Evolutionary conservation across 2,797 vertebrate species (phyloP), one percentile per base, ranked within the genome.

Genomic region (Nothura maculosa): DNA sequence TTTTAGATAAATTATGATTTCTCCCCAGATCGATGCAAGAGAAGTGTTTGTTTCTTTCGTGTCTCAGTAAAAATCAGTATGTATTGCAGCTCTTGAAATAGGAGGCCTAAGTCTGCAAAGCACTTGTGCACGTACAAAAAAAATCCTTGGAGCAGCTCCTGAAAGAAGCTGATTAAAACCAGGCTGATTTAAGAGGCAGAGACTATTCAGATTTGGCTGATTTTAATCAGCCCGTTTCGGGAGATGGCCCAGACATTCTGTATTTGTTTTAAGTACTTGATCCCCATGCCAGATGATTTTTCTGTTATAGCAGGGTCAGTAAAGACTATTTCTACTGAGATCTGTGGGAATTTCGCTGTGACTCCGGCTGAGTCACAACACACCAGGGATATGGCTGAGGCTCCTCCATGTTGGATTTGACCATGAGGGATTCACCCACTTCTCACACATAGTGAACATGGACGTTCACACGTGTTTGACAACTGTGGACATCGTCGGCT

Each of bases 151-250:
- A 85, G 38, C n/a, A 48, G 2, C 18, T 79, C 92, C 82, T 0
- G 1, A 55, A 89, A 69, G 76, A 60, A 73, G 25, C 17, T 70
- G 90, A 91, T 91, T 86, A 93, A 88, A 90, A 81, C 90, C 78
- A 81, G 69, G 25, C 34, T 86, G 63, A 63, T 94, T 90, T 90
- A 93, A 93, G 72, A 86, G 75, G n/a, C 67, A 77, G 57, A 55
- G 63, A 76, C 63, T 89, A 93, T 70, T 86, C 61, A 0, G 0
- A 68, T 77, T 68, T 80, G 32, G 42, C 57, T 57, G 57, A 94
- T 93, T 94, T 86, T 88, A 93, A 92, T 94, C 89, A 76, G 78
- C 24, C 55, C 48, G 22, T 69, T 86, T 70, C 70, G 45, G 85
- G 43, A 90, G 72, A 61, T 88, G 92, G 64, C 69, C 81, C 75